Percentiles rank a stretch among this genome's conserved stretches.
Conservation (phyloP, 2,888 invertebrate species). For the Chromoteleia sp. region DNA sequence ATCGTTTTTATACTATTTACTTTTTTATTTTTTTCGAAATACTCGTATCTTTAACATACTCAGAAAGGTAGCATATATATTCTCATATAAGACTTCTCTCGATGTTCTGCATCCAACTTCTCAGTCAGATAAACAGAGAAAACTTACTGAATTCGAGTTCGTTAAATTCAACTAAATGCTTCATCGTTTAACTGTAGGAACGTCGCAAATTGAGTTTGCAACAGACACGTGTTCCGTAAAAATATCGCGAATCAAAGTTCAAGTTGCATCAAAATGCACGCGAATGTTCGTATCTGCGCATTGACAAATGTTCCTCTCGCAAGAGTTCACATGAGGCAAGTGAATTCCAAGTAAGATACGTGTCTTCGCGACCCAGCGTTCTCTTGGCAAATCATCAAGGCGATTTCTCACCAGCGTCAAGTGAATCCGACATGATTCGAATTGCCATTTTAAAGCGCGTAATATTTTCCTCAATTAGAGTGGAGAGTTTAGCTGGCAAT, state of each 20-base stretch:
- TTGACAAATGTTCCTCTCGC: conserved; percentile 33
- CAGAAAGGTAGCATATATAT: no score
- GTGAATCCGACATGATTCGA: conserved; percentile 45
- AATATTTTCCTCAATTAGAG: conserved; percentile 34
- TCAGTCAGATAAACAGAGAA: no score
- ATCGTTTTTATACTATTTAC: no score
- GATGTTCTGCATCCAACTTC: no score
- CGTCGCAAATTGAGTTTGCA: background rate
- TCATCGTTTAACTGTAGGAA: background rate
- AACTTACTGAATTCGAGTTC: no score
- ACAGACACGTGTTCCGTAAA: background rate
- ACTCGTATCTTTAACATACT: no score
- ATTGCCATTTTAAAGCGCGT: conserved; percentile 36
- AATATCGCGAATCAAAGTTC: conserved; percentile 25
- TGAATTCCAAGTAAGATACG: conserved; percentile 47
- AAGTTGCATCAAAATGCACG: conserved; percentile 15
- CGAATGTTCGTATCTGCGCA: conserved; percentile 12
- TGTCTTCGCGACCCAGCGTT: conserved; percentile 33
- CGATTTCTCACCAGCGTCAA: conserved; percentile 44
- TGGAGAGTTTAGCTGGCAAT: conserved; percentile 1
- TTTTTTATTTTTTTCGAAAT: no score
- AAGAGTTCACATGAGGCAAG: conserved; percentile 30
- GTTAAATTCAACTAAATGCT: background rate
- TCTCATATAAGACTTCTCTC: no score
- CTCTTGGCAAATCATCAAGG: conserved; percentile 58